phyloP scores from a whole-genome alignment of 2,113 vertebrate genomes.

The Scophthalmus maximus region DNA sequence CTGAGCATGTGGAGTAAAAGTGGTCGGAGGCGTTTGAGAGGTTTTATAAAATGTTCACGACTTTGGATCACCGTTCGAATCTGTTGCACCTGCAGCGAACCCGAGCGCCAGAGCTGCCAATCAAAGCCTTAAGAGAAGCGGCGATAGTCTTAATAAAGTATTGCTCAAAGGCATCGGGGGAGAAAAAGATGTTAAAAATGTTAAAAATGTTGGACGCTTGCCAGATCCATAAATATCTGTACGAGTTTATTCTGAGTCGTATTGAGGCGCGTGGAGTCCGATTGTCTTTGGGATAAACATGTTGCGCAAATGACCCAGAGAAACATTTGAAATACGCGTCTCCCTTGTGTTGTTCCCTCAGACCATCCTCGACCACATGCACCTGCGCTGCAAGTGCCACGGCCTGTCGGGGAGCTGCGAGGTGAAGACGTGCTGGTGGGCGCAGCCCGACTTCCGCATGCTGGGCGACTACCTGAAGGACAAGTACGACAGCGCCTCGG shows the following conservation, averaged over 20 bases:
- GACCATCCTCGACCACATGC: constrained; percentile 99
- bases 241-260: too few relatives aligned
- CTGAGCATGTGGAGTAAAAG: too few relatives aligned
- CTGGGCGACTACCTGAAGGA: constrained; percentile 98
- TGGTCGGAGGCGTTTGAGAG: background rate
- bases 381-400: constrained; percentile 97
- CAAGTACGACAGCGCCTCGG: constrained; percentile 98
- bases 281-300: too few relatives aligned
- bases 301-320: too few relatives aligned
- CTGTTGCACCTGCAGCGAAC: background rate
- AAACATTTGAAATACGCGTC: background rate
- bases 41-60: background rate
- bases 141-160: background rate
- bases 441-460: constrained; percentile 95
- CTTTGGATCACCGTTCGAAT: background rate
- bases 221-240: background rate
- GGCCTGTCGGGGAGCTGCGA: constrained; percentile 97
- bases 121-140: background rate
- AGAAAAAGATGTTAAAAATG: background rate
- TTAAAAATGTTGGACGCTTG: background rate
- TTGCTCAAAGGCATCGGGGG: background rate
- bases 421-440: constrained; percentile 99
- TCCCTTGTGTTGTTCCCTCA: constrained; percentile 62
- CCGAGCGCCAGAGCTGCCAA: background rate
- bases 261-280: too few relatives aligned